Evolutionary conservation across 1,140 invertebrate species (phyloP), one percentile per base, ranked within the genome.

Genomic region (Bombus difficillimus): DNA sequence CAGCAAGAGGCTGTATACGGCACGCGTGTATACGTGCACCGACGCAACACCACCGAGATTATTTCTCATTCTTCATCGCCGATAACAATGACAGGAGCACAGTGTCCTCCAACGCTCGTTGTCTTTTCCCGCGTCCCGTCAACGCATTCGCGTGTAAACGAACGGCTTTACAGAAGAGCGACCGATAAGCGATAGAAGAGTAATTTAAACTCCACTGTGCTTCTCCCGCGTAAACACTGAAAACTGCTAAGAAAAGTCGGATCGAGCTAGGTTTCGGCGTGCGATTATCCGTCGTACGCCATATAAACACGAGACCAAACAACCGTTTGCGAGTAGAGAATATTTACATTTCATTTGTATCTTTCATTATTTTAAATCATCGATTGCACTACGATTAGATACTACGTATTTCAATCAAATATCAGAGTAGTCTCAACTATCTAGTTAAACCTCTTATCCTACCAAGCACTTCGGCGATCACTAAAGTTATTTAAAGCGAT

Each of bases 91-190:
- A 28, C 10, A 28, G 13, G 28, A 62, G 25, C 8, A 15, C 3
- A 22, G 22, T 15, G 57, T 8, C 47, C 47, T 53, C 47, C 13
- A 2, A 22, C 28, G 25, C 39, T n/a, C n/a, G 22, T 74, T 80
- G 53, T 47, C 64, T 62, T 85, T 71, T 59, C 68, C 37, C 68
- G 32, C 66, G 37, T 47, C n/a, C 41, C 47, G 66, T 72, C 83
- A 73, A 85, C n/a, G 77, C 53, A 47, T 41, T 53, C 34, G 32
- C 68, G 34, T 28, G 41, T 37, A 80, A 85, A 85, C 10, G 68
- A 72, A 47, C 53, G 41, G 34, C 28, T 32, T 80, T 80, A 80
- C 39, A 37, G 28, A 39, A 32, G 13, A 37, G 2, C 39, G 32
- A n/a, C 39, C 53, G 77, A 79, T 79, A 79, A 80, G 15, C 18